Conservation (phyloP, 2,888 invertebrate species). For the Galeruca laticollis region DNA sequence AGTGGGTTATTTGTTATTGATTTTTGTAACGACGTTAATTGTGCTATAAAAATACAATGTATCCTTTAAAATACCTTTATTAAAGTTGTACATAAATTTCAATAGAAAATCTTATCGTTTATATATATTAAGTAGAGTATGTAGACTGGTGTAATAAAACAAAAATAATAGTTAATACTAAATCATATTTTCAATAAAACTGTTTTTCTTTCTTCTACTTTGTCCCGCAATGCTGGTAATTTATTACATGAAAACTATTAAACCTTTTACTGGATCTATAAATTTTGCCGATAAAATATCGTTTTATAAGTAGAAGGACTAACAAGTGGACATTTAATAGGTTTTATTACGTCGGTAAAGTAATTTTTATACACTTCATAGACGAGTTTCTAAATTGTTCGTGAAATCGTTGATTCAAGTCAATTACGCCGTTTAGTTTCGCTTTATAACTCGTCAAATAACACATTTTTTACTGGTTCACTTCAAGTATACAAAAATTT, state of each 20-base stretch:
- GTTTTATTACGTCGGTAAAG: slow-evolving; percentile 17
- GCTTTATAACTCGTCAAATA: too few species aligned
- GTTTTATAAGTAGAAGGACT: slow-evolving; percentile 40
- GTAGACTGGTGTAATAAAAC: slow-evolving; percentile 55
- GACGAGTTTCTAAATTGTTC: slow-evolving; percentile 25
- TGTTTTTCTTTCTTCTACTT: slow-evolving; percentile 57
- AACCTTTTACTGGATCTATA: slow-evolving; percentile 62
- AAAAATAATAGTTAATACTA: slow-evolving; percentile 53
- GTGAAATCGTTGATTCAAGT: slow-evolving; percentile 26
- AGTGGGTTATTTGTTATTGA: not conserved
- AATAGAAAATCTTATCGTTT: slow-evolving; percentile 56
- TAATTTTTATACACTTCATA: slow-evolving; percentile 23
- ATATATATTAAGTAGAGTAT: slow-evolving; percentile 52
- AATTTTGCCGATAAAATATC: slow-evolving; percentile 62
- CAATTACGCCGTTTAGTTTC: slow-evolving; percentile 20
- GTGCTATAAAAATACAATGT: slow-evolving; percentile 23
- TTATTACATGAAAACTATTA: slow-evolving; percentile 62
- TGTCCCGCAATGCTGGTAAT: slow-evolving; percentile 48
- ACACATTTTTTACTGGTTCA: too few species aligned
- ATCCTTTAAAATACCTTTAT: slow-evolving; percentile 21
- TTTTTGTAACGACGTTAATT: slow-evolving; percentile 1
- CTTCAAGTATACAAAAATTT: too few species aligned
- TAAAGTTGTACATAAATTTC: slow-evolving; percentile 51
- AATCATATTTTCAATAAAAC: slow-evolving; percentile 67
- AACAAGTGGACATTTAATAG: slow-evolving; percentile 11